A percentile compares a stretch with the other conserved stretches of the same genome.
Conservation (phyloP, 2,797 vertebrate species). For the Coregonus ussuriensis region DNA sequence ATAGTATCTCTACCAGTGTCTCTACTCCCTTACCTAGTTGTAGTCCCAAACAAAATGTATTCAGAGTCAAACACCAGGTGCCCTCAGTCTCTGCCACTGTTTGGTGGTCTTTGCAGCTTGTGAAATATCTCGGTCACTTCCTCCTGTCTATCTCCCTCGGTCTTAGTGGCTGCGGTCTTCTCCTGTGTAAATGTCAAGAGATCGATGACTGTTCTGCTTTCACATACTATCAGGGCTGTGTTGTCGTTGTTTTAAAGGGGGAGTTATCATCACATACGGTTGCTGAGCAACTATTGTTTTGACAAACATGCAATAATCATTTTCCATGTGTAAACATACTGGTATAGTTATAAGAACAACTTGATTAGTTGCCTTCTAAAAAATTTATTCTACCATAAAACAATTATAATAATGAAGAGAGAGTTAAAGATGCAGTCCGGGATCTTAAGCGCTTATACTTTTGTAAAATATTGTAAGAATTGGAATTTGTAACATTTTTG, state of each 20-base stretch:
- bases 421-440: too few species aligned
- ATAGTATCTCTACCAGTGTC: background rate
- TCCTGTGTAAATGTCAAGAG: conserved; percentile 6
- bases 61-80: background rate
- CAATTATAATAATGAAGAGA: background rate
- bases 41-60: background rate
- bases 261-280: background rate
- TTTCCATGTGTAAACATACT: background rate
- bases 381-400: background rate
- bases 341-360: background rate
- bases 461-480: too few species aligned
- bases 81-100: conserved; percentile 20
- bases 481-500: too few species aligned
- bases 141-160: conserved; percentile 29
- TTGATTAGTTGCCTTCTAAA: background rate
- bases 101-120: conserved; percentile 16
- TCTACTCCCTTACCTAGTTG: background rate
- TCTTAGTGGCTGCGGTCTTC: conserved; percentile 37
- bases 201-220: conserved; percentile 28
- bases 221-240: background rate
- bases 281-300: background rate
- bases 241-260: background rate
- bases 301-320: background rate
- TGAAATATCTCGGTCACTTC: conserved; percentile 42
- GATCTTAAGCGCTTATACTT: too few species aligned